Base-by-base conservation (phyloP, 2,888 invertebrate genomes). In the Nezara viridula region DNA sequence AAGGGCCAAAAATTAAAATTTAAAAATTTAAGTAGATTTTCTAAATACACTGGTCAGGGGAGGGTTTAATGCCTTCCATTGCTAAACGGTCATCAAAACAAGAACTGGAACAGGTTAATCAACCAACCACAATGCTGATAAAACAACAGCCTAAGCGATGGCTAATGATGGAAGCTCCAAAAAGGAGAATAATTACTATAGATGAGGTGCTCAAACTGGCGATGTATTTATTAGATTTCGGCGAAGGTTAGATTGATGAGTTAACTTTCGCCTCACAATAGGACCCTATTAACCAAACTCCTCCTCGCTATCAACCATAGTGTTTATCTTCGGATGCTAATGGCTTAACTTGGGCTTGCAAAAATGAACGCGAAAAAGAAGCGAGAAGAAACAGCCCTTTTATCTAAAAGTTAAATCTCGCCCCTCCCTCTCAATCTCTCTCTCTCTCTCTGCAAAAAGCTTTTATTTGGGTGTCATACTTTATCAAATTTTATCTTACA, bases 221-320 rank as follows among this genome's bases (percentile, higher is more conserved):
- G 19, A 19, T 73, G 66, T 73, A 73, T 73, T 73, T 73, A 73
- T 73, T 73, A 73, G 37, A 37, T 73, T 73, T 73, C 37, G 66
- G 66, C 37, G 19, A 37, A 73, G 66, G 32, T 73, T 37, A 19
- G 66, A 73, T 73, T 32, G 66, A 73, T 73, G 66, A 21, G 0
- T 6, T 4, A 73, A 73, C 7, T 73, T 73, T 12, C 21, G 7
- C 37, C 66, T 37, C 32, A 73, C 66, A 73, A 73, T 73, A 37
- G 32, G 2, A 21, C 37, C 4, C 2, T 73, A 73, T 73, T 37
- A 73, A 73, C 66, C 0, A 27, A 27, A 27, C 27, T 60, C 60
- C 27, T 14, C 60, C 0, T 32, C 66, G 7, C 60, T 60, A 60
- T 60, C 27, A 60, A 27, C 60, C 12, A 19, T 37, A 32, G 66